A percentile compares a stretch with the other conserved stretches of the same genome.
These are phyloP conservation scores for Micropoecilia bifurca DNA, from an alignment of 2,797 vertebrate species.

Conservation along the genomic window DNA sequence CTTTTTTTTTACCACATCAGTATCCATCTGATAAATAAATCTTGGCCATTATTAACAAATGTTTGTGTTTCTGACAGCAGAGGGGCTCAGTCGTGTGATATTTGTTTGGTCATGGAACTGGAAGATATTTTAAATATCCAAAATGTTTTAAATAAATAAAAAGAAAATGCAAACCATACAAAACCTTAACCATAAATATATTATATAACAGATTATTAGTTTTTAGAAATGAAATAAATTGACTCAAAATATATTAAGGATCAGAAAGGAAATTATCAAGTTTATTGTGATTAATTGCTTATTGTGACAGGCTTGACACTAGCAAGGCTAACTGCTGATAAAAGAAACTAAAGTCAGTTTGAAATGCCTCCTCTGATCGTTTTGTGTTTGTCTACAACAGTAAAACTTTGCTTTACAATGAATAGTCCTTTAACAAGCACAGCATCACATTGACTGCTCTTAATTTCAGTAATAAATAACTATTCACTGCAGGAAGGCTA, in stretches of 20 bases:
- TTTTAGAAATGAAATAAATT: too few relatives aligned
- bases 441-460: not conserved
- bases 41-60: not conserved
- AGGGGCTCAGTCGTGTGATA: not conserved
- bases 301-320: not conserved
- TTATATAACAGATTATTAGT: too few relatives aligned
- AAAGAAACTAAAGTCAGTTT: not conserved
- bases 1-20: too few relatives aligned
- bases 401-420: not conserved
- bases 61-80: not conserved
- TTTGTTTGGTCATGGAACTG: not conserved
- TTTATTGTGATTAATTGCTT: not conserved
- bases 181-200: too few relatives aligned
- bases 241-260: too few relatives aligned
- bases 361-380: not conserved
- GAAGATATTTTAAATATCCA: too few relatives aligned
- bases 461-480: not conserved
- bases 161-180: too few relatives aligned
- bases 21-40: not conserved
- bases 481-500: not conserved
- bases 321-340: not conserved
- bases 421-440: not conserved
- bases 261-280: too few relatives aligned
- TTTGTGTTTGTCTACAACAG: not conserved
- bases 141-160: too few relatives aligned